Conservation (phyloP, 2,888 invertebrate genomes). For the Drosophila fulvimacula region DNA sequence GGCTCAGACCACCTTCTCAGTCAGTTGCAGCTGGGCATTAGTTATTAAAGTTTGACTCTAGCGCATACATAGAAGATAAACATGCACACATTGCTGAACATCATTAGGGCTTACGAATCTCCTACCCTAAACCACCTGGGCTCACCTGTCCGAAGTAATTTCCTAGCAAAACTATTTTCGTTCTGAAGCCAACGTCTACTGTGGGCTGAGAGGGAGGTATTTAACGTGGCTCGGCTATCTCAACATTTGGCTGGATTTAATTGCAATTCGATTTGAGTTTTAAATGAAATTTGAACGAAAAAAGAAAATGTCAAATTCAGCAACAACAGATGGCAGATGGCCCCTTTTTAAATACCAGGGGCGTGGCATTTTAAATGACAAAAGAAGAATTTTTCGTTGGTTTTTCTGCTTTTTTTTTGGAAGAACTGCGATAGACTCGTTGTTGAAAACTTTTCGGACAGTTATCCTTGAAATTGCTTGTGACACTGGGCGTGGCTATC, state of each 20-base stretch:
- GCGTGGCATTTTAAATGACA: neutral
- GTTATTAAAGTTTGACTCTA: slow-evolving; percentile 56
- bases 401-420: neutral
- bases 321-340: neutral
- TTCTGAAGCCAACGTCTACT: slow-evolving; percentile 37
- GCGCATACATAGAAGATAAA: slow-evolving; percentile 7
- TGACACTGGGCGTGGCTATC: neutral
- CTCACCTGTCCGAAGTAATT: slow-evolving; percentile 44
- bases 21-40: slow-evolving; percentile 42
- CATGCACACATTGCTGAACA: slow-evolving; percentile 16
- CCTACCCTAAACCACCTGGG: neutral
- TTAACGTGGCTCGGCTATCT: neutral
- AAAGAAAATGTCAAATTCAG: neutral
- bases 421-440: slow-evolving; percentile 1
- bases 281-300: slow-evolving; percentile 26
- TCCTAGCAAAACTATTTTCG: slow-evolving; percentile 64
- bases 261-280: slow-evolving; percentile 56
- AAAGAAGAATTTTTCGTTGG: neutral
- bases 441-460: slow-evolving; percentile 13
- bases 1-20: neutral
- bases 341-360: neutral
- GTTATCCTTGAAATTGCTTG: slow-evolving; percentile 37
- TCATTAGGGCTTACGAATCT: slow-evolving; percentile 28
- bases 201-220: slow-evolving; percentile 7
- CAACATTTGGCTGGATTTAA: slow-evolving; percentile 49